Evolutionary conservation across 2,113 vertebrate genomes (phyloP).

Genomic region (Aldabrachelys gigantea): DNA sequence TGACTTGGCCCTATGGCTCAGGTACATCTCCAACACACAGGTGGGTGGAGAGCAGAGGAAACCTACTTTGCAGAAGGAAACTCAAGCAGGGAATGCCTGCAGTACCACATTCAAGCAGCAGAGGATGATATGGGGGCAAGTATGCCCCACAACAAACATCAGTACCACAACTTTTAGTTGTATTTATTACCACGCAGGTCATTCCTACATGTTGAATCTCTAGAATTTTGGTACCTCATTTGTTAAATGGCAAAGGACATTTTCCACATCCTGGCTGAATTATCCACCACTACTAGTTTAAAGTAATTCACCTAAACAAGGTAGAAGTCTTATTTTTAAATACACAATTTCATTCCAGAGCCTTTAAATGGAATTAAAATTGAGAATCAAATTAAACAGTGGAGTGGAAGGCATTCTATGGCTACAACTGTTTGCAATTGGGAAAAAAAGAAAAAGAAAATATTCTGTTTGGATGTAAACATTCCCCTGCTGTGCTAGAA

Average conservation of each 20-base stretch:
- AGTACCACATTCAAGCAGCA: background rate
- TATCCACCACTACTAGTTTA: background rate
- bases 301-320: background rate
- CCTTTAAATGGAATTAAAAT: background rate
- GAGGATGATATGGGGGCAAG: background rate
- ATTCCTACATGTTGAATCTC: background rate
- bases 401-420: conserved; percentile 11
- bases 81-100: background rate
- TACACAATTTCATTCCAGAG: background rate
- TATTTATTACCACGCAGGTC: background rate
- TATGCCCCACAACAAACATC: background rate
- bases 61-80: background rate
- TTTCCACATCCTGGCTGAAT: background rate
- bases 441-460: conserved; percentile 23
- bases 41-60: background rate
- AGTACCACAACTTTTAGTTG: background rate
- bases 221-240: background rate
- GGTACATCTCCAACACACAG: background rate
- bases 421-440: conserved; percentile 9
- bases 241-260: background rate
- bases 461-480: conserved; percentile 32
- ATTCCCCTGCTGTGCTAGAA: conserved; percentile 32
- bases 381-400: background rate
- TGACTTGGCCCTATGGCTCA: background rate
- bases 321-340: background rate